These are phyloP conservation scores for Dilophus febrilis DNA, from an alignment of 2,888 invertebrate genomes.

Conservation along the genomic window DNA sequence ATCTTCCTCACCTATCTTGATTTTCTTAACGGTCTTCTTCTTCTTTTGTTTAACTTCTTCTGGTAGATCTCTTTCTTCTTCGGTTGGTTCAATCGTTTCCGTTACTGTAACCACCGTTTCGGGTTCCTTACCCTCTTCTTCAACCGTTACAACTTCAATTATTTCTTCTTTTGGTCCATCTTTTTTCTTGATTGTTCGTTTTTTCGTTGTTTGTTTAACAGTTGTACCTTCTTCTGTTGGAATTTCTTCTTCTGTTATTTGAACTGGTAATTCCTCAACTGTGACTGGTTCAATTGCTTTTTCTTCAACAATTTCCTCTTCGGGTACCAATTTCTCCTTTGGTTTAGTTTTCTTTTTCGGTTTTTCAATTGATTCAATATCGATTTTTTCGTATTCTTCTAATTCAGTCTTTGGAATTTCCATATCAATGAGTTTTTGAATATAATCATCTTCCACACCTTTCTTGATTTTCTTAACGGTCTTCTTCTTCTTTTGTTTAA, in stretches of 20 bases:
- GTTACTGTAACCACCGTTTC: slow-evolving; percentile 14
- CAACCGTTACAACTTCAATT: slow-evolving; percentile 23
- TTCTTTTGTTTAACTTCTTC: slow-evolving; percentile 20
- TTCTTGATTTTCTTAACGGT: slow-evolving; percentile 10
- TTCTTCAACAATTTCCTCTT: slow-evolving; percentile 7
- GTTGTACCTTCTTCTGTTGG: slow-evolving; percentile 17
- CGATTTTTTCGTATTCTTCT: slow-evolving; percentile 6
- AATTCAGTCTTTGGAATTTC: slow-evolving; percentile 18
- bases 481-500: slow-evolving; percentile 5
- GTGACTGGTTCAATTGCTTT: slow-evolving; percentile 4
- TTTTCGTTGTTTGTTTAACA: slow-evolving; percentile 18
- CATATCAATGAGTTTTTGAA: slow-evolving; percentile 22
- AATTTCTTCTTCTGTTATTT: slow-evolving; percentile 18
- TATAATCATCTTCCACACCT: slow-evolving; percentile 20
- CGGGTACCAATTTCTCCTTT: slow-evolving; percentile 3
- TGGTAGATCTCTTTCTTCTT: slow-evolving; percentile 19
- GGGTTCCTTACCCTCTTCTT: slow-evolving; percentile 23
- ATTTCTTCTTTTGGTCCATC: slow-evolving; percentile 13
- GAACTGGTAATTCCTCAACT: slow-evolving; percentile 16
- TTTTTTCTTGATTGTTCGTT: slow-evolving; percentile 18
- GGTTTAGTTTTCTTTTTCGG: slow-evolving; percentile 13
- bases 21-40: slow-evolving; percentile 14
- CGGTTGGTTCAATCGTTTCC: slow-evolving; percentile 16
- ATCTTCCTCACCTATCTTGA: slow-evolving; percentile 18
- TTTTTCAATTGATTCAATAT: slow-evolving; percentile 12